phyloP scores from a whole-genome alignment of 2,797 vertebrate species.

The Siniperca scherzeri region DNA sequence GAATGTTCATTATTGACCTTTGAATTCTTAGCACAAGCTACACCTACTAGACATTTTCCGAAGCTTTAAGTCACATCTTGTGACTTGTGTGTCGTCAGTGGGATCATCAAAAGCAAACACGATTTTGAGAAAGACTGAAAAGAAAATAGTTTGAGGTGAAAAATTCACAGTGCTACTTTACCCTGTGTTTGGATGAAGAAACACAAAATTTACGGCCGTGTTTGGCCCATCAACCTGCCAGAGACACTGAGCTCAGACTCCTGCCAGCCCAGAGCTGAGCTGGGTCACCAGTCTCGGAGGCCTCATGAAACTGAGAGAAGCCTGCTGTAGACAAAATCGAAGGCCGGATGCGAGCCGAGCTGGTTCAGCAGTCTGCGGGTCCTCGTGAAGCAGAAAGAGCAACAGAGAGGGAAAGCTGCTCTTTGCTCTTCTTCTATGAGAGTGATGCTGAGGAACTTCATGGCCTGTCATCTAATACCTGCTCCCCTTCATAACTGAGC shows the following conservation, averaged over 20 bases:
- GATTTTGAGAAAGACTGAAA: not conserved
- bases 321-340: conserved; percentile 38
- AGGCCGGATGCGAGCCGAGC: conserved; percentile 33
- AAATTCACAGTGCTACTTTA: not conserved
- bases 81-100: not conserved
- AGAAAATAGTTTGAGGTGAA: not conserved
- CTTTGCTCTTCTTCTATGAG: not conserved
- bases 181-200: not conserved
- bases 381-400: conserved; percentile 1
- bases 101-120: not conserved
- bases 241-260: conserved; percentile 10
- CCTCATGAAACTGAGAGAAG: conserved; percentile 34
- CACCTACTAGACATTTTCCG: not conserved
- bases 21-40: not conserved
- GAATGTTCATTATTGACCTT: not conserved
- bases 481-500: not conserved
- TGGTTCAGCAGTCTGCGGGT: conserved; percentile 53
- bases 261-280: conserved; percentile 14
- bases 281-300: conserved; percentile 9
- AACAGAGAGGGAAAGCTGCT: not conserved
- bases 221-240: not conserved
- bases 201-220: not conserved
- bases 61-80: not conserved
- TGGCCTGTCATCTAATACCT: not conserved
- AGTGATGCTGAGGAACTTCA: not conserved